phyloP scores from a whole-genome alignment of 30 jellyfish, hydroid and myxozoan species.

The Rhopilema esculentum region DNA sequence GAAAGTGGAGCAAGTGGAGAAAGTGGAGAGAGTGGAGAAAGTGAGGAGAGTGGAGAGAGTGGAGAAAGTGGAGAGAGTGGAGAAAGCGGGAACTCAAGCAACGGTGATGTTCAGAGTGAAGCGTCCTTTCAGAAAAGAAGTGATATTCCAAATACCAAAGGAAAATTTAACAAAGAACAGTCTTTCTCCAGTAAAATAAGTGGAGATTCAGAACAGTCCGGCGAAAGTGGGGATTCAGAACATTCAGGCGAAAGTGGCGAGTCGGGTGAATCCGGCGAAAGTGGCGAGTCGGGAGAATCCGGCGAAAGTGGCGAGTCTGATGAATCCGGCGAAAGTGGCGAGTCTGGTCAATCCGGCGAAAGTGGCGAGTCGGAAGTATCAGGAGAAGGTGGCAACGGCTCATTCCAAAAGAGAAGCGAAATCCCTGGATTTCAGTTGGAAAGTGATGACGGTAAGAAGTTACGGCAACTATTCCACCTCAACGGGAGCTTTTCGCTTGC shows the following conservation, averaged over 20 bases:
- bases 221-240: conserved; percentile 24
- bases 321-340: conserved; percentile 40
- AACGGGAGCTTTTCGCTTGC: no score
- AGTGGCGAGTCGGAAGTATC: conserved; percentile 46
- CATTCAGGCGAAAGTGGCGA: conserved; percentile 31
- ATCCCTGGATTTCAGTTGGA: conserved; percentile 1
- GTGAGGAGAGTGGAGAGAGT: conserved; percentile 26
- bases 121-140: conserved; percentile 42
- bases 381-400: conserved; percentile 8
- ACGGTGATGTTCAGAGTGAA: conserved; percentile 16
- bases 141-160: conserved; percentile 22
- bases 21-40: conserved; percentile 33
- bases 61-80: conserved; percentile 39
- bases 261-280: conserved; percentile 43
- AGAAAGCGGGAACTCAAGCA: conserved; percentile 30
- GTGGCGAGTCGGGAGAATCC: conserved; percentile 9
- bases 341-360: conserved; percentile 44
- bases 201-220: conserved; percentile 3
- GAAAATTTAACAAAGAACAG: neutral
- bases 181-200: neutral
- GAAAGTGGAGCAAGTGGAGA: conserved; percentile 37
- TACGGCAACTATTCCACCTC: no score
- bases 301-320: conserved; percentile 47
- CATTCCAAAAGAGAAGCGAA: conserved; percentile 33
- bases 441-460: neutral